phyloP scores from a whole-genome alignment of 92 coral and sea anemone species.

The Scolanthus callimorphus region DNA sequence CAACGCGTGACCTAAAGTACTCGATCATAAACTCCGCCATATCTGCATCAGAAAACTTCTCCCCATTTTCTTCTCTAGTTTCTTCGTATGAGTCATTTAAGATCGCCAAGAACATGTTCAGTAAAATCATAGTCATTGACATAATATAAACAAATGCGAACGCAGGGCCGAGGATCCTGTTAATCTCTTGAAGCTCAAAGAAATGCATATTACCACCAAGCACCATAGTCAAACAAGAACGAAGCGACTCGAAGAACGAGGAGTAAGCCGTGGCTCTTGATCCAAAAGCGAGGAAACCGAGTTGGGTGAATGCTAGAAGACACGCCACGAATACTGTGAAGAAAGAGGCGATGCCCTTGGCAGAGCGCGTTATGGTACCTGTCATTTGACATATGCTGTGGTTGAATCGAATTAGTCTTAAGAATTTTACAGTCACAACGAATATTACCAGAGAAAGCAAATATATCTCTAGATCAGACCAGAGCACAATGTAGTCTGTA shows the following conservation, averaged over 20 bases:
- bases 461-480: slow-evolving; percentile 72
- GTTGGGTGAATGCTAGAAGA: slow-evolving; percentile 68
- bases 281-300: slow-evolving; percentile 71
- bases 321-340: slow-evolving; percentile 57
- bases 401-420: slow-evolving; percentile 68
- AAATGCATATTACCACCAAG: slow-evolving; percentile 81
- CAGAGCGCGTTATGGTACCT: slow-evolving; percentile 54
- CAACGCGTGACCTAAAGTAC: too few relatives aligned
- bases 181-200: slow-evolving; percentile 40
- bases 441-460: slow-evolving; percentile 73
- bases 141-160: slow-evolving; percentile 60
- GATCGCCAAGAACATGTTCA: slow-evolving; percentile 84
- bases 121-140: slow-evolving; percentile 66
- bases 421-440: slow-evolving; percentile 67
- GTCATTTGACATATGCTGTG: slow-evolving; percentile 57
- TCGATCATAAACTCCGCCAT: slow-evolving; percentile 52
- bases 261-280: slow-evolving; percentile 52
- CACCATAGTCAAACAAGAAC: slow-evolving; percentile 60
- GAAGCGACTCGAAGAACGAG: slow-evolving; percentile 60
- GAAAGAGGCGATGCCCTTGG: slow-evolving; percentile 56
- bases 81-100: slow-evolving; percentile 64
- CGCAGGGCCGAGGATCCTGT: slow-evolving; percentile 47
- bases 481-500: slow-evolving; percentile 54
- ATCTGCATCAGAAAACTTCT: slow-evolving; percentile 46
- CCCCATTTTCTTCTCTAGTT: slow-evolving; percentile 30